Evolutionary conservation across 2,888 invertebrate genomes (phyloP), one percentile per base, ranked within the genome.

Genomic region (Leucoptera coffeella): DNA sequence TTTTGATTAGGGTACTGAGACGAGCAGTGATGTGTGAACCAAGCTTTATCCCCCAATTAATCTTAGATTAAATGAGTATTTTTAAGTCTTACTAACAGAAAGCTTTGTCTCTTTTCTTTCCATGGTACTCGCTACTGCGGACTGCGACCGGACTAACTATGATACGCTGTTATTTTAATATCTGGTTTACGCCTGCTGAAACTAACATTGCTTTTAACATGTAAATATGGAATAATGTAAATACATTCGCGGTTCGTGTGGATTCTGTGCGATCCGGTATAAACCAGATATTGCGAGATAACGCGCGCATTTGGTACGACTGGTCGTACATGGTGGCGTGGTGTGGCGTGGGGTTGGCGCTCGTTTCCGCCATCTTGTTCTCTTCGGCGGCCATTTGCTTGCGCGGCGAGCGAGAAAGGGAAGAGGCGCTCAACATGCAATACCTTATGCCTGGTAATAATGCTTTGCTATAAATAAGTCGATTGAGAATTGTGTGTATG

Each of bases 261-360:
- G n/a, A n/a, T n/a, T n/a, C n/a, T 43, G 9, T 17, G 17, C 17
- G 9, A 17, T 17, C 10, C 26, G 26, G 26, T 12, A 12, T 12
- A 64, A 67, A 69, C 60, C 76, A 89, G 89, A 83, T 87, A 64
- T 81, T 90, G 58, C 82, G 83, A 69, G 86, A 88, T 58, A 84
- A 85, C 71, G 79, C 85, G 43, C 79, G 84, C 73, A 77, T 85
- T 52, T 80, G 81, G 73, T 94, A 93, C 75, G 93, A 92, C 71
- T 95, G 93, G 93, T 93, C 93, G 47, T 95, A 94, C 77, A 85
- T 92, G 77, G 82, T 92, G 57, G 90, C 93, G 62, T 95, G 94
- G 94, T 86, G 91, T 71, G 93, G 93, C 65, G 91, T 94, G 54
- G 91, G 85, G 45, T 85, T 90, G 73, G 82, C 90, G 49, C 78